A percentile compares a stretch with the other conserved stretches of the same genome.
phyloP scores from a whole-genome alignment of 2,888 invertebrate genomes.

The Salticus scenicus region DNA sequence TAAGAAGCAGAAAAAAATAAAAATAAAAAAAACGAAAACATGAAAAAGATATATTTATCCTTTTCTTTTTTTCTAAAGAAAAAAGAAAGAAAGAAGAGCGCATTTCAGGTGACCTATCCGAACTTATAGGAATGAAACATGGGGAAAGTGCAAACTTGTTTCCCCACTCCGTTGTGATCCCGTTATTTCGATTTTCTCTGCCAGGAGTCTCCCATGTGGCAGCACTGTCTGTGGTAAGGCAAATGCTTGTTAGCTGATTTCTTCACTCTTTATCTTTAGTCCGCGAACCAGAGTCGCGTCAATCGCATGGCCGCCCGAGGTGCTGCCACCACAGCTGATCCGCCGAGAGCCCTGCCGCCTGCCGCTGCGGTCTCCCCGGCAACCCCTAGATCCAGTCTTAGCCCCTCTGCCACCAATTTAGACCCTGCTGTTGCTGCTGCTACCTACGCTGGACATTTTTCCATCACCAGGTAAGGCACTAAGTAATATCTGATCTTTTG shows the following conservation, averaged over 20 bases:
- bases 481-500: too few species aligned
- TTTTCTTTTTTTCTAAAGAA: too few species aligned
- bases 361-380: conserved; percentile 52
- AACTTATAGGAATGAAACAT: background rate
- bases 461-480: conserved; percentile 59
- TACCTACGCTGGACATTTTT: conserved; percentile 64
- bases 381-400: conserved; percentile 59
- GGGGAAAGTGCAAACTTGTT: background rate
- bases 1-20: too few species aligned
- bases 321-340: conserved; percentile 45
- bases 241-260: conserved; percentile 24
- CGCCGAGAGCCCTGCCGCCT: conserved; percentile 62
- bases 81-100: too few species aligned
- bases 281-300: conserved; percentile 29
- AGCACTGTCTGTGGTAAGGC: conserved; percentile 13
- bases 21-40: too few species aligned
- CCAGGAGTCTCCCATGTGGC: conserved; percentile 21
- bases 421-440: conserved; percentile 44
- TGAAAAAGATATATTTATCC: too few species aligned
- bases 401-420: conserved; percentile 49
- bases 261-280: background rate
- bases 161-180: background rate
- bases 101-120: background rate
- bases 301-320: conserved; percentile 66
- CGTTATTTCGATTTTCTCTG: background rate